Base-by-base conservation (phyloP, 2,888 invertebrate species). In the Napeogenes sylphis region DNA sequence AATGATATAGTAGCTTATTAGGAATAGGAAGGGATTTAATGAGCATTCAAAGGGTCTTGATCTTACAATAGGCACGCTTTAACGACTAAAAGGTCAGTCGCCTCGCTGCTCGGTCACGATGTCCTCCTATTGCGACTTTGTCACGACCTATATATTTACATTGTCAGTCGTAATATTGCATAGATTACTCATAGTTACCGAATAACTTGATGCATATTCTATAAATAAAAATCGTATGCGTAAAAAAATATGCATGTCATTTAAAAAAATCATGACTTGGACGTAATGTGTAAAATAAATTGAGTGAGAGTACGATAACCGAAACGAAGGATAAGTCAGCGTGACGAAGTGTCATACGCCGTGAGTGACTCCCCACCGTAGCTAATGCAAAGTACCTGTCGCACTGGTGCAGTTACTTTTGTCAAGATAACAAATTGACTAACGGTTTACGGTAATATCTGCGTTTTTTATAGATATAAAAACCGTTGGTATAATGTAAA, bases 121-220 rank as follows among this genome's bases (percentile, higher is more conserved):
- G 83, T 85, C 86, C 83, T 87, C 81, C 77, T 71, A 75, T 75
- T 74, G 76, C 77, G 76, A 75, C 77, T 77, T 70, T 75, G 82
- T 85, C 86, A 87, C 86, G 88, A 88, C 85, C 87, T 83, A 88
- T 82, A 84, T 84, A 87, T 87, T 85, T 85, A 85, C 84, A 76
- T 83, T 81, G 80, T 76, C 82, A 75, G 85, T 84, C 83, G 81
- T 78, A 77, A 73, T 77, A 66, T 70, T 71, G 68, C 8, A 70
- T 73, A 72, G 62, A 59, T 30, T 10, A 21, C 21, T 21, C 21
- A 1, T 21, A 21, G 21, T 21, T 21, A 21, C 30, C 45, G 55
- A n/a, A 12, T 57, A 42, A 59, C n/a, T 51, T 61, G 56, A 60
- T 59, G 63, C 12, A 21, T 3, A 10, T 21, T 51, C 21, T n/a